These are phyloP conservation scores for Dendrolimus punctatus DNA, from an alignment of 1,140 invertebrate genomes.

Conservation along the genomic window DNA sequence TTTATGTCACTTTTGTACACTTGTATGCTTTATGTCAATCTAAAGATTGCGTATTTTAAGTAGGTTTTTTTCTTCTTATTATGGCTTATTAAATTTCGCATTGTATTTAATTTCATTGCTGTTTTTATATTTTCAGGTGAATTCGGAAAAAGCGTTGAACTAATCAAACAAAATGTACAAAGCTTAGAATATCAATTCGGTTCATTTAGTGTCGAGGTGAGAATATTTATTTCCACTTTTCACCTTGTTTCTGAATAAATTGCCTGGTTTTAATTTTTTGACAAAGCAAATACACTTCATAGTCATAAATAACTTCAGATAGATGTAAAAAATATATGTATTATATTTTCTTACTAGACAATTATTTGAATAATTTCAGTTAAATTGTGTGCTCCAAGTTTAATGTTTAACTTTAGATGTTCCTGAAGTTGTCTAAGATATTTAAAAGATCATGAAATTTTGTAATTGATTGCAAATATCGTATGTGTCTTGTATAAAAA, in stretches of 20 bases:
- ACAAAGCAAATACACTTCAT: neutral
- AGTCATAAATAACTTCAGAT: neutral
- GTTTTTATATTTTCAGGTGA: conserved; percentile 36
- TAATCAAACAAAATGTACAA: conserved; percentile 61
- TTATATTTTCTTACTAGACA: neutral
- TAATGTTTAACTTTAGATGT: neutral
- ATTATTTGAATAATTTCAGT: neutral
- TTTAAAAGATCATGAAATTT: too few relatives aligned
- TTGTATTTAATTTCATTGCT: neutral
- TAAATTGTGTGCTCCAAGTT: neutral
- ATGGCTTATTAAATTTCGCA: too few relatives aligned
- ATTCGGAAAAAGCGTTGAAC: conserved; percentile 48
- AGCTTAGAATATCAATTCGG: conserved; percentile 60
- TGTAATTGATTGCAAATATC: neutral
- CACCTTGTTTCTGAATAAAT: too few relatives aligned
- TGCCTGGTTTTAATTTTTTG: neutral
- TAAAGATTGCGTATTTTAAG: too few relatives aligned
- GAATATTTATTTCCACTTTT: neutral
- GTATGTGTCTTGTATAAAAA: neutral
- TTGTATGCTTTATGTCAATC: too few relatives aligned
- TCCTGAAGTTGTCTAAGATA: neutral
- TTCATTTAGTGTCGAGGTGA: conserved; percentile 59
- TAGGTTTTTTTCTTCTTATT: too few relatives aligned
- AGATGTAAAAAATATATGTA: neutral
- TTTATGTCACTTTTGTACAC: too few relatives aligned